Conservation (phyloP, 2,797 vertebrate species). For the Lerista edwardsae region DNA sequence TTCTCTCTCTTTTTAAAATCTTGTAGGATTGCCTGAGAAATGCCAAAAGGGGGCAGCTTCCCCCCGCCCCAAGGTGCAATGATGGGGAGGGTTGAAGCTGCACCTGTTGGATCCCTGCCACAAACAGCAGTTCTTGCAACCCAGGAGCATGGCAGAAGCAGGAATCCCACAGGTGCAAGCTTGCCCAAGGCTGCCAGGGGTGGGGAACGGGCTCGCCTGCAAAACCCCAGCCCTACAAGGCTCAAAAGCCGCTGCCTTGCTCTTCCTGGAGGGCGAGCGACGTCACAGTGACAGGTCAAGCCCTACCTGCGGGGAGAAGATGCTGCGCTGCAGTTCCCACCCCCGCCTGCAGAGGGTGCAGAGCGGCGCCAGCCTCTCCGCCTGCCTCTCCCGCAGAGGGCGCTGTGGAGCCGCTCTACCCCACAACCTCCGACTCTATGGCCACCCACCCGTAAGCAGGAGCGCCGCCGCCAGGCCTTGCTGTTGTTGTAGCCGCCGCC, state of each 20-base stretch:
- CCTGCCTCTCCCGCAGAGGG: not conserved
- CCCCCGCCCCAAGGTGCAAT: too few species aligned
- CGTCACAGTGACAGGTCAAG: too few species aligned
- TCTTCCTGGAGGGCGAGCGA: not conserved
- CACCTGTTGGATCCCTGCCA: too few species aligned
- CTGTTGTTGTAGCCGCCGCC: conserved; percentile 80
- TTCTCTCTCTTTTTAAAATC: too few species aligned
- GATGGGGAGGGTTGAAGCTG: too few species aligned
- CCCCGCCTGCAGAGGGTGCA: not conserved
- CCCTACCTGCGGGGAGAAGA: too few species aligned
- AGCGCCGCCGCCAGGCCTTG: conserved; percentile 87
- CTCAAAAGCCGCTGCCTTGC: too few species aligned
- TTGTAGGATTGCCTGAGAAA: too few species aligned
- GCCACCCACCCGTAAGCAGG: conserved; percentile 88
- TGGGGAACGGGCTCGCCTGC: not conserved
- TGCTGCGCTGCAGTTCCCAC: not conserved
- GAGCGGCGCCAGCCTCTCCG: not conserved
- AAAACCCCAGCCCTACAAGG: not conserved
- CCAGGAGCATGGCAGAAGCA: not conserved
- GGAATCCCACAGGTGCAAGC: not conserved
- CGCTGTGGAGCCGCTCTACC: not conserved
- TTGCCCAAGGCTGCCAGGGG: too few species aligned
- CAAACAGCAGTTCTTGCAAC: too few species aligned
- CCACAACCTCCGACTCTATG: not conserved
- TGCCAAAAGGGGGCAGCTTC: too few species aligned